Conservation (phyloP, 2,797 vertebrate species). For the Zonotrichia albicollis region DNA sequence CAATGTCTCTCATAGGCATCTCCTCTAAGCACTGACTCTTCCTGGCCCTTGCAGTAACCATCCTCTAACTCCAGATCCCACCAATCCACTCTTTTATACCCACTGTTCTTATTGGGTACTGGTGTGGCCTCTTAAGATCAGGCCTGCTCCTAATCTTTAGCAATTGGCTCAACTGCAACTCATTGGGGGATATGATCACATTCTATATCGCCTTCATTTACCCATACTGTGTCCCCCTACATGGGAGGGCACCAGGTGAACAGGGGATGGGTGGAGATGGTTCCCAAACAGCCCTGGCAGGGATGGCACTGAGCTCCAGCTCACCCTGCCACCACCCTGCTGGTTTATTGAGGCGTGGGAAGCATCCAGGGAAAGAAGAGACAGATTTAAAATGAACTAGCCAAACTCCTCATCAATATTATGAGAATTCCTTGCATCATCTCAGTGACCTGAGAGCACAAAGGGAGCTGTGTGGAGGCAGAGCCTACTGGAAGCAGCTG, state of each 20-base stretch:
- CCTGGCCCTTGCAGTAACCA: no score
- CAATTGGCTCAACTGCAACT: no score
- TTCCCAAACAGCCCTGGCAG: background rate
- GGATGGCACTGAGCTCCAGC: conserved; percentile 40
- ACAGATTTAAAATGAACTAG: conserved; percentile 77
- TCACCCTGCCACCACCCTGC: background rate
- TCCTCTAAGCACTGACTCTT: no score
- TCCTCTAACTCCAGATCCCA: no score
- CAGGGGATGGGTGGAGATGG: background rate
- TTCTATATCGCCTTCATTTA: no score
- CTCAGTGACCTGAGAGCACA: conserved; percentile 59
- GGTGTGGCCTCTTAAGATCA: no score
- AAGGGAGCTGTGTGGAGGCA: background rate
- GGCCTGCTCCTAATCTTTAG: no score
- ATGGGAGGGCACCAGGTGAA: background rate
- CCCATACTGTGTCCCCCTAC: no score
- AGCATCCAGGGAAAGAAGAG: conserved; percentile 27
- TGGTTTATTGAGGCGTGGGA: conserved; percentile 60
- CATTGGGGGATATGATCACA: no score
- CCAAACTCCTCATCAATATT: conserved; percentile 70
- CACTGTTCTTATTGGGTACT: no score
- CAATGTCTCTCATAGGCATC: no score
- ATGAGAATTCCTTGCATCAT: conserved; percentile 60
- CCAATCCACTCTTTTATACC: no score
- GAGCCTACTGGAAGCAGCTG: background rate